These are phyloP conservation scores for Aphidius gifuensis DNA, from an alignment of 1,140 invertebrate genomes.

Conservation along the genomic window DNA sequence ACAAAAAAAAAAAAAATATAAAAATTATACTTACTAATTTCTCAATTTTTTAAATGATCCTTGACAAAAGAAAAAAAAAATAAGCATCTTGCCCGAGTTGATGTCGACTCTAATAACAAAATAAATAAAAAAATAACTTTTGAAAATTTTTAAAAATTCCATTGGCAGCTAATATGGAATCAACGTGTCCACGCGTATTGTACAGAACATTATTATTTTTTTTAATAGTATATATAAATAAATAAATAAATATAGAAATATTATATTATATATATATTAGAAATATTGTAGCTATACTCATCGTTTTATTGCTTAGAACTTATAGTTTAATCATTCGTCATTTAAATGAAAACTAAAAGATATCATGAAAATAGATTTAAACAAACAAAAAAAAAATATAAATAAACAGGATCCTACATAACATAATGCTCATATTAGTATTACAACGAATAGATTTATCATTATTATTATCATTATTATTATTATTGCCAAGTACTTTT, in stretches of 20 bases:
- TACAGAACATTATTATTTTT: constrained; percentile 44
- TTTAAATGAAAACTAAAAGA: constrained; percentile 26
- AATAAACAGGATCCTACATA: constrained; percentile 46
- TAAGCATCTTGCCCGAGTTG: constrained; percentile 8
- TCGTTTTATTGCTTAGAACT: constrained; percentile 38
- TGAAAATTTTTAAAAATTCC: constrained; percentile 31
- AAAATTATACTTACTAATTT: no score
- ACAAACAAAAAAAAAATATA: constrained; percentile 34
- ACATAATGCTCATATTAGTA: constrained; percentile 54
- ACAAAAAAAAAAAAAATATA: no score
- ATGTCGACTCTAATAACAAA: background rate
- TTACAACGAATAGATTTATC: constrained; percentile 52
- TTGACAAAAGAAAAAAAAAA: background rate
- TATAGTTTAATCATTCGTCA: constrained; percentile 46
- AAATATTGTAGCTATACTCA: constrained; percentile 39
- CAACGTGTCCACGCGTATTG: constrained; percentile 37
- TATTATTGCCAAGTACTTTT: constrained; percentile 38
- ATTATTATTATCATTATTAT: constrained; percentile 53
- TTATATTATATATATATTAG: constrained; percentile 16
- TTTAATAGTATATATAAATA: constrained; percentile 11
- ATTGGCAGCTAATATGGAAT: constrained; percentile 39
- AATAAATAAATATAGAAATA: constrained; percentile 2
- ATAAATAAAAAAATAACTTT: background rate
- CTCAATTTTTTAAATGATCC: background rate
- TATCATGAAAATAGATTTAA: constrained; percentile 38